These are phyloP conservation scores for Sander lucioperca DNA, from an alignment of 2,113 vertebrate species.

Conservation along the genomic window DNA sequence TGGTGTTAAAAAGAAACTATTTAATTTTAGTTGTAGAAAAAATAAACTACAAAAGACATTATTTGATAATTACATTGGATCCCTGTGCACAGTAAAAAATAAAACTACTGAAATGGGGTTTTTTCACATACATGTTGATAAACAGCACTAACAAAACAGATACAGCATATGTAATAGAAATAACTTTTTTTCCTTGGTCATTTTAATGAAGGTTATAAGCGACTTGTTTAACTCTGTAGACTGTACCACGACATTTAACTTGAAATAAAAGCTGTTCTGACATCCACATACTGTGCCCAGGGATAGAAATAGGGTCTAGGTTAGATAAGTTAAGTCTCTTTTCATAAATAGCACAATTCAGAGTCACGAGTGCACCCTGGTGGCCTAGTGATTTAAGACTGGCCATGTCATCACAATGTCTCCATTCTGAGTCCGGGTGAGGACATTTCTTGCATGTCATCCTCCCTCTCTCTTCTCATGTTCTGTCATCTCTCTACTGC, in stretches of 20 bases:
- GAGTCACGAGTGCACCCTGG: slow-evolving; percentile 19
- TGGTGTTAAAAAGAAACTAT: background rate
- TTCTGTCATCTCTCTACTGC: background rate
- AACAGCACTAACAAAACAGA: background rate
- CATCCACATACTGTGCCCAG: background rate
- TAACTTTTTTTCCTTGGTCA: background rate
- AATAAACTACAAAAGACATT: no score
- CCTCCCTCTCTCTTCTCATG: background rate
- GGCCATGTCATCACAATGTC: background rate
- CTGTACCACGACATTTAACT: background rate
- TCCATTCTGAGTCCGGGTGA: background rate
- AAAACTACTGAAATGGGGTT: background rate
- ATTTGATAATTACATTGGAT: background rate
- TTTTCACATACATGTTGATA: background rate
- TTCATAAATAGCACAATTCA: background rate
- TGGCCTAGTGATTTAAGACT: background rate
- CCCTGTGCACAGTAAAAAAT: no score
- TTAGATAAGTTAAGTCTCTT: background rate
- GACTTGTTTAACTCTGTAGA: background rate
- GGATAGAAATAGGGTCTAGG: background rate
- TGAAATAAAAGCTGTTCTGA: background rate
- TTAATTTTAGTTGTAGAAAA: background rate
- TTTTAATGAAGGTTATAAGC: background rate
- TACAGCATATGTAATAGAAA: background rate
- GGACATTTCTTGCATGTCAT: background rate